Conservation (phyloP, 2,113 vertebrate species). For the Centrocercus urophasianus region DNA sequence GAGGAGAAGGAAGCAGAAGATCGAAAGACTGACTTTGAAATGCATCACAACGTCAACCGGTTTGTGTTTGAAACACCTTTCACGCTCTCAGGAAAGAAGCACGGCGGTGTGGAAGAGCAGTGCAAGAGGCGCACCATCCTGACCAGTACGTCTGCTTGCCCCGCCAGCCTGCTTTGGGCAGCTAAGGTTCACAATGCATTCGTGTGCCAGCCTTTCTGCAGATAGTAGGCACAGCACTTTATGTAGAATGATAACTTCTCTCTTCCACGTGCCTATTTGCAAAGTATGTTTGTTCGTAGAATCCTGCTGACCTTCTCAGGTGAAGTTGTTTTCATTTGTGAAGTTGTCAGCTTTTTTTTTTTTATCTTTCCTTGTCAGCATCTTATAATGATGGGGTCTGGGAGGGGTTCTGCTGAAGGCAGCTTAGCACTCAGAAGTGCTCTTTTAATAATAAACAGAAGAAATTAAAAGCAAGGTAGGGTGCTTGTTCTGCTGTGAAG, state of each 20-base stretch:
- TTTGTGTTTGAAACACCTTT: conserved; percentile 98
- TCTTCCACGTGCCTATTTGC: background rate
- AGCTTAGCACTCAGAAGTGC: background rate
- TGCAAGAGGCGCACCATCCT: conserved; percentile 95
- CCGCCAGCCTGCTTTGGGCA: accelerated
- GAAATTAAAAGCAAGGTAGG: background rate
- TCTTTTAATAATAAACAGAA: background rate
- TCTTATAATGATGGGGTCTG: background rate
- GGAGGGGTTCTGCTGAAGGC: conserved; percentile 16
- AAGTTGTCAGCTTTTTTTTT: background rate
- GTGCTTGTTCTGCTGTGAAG: background rate
- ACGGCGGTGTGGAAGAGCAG: conserved; percentile 95
- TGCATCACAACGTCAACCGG: conserved; percentile 94
- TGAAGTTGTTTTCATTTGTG: background rate
- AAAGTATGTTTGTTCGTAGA: background rate
- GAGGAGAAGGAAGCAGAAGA: conserved; percentile 94
- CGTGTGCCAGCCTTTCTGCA: background rate
- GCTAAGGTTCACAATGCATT: background rate
- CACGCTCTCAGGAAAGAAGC: conserved; percentile 94
- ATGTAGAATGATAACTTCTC: background rate
- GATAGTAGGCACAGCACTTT: background rate
- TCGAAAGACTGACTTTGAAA: conserved; percentile 93
- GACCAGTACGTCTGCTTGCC: conserved; percentile 83
- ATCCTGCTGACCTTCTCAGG: background rate
- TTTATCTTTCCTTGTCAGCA: background rate